Evolutionary conservation across 2,888 invertebrate species (phyloP).

Genomic region (Drosophila mercatorum): DNA sequence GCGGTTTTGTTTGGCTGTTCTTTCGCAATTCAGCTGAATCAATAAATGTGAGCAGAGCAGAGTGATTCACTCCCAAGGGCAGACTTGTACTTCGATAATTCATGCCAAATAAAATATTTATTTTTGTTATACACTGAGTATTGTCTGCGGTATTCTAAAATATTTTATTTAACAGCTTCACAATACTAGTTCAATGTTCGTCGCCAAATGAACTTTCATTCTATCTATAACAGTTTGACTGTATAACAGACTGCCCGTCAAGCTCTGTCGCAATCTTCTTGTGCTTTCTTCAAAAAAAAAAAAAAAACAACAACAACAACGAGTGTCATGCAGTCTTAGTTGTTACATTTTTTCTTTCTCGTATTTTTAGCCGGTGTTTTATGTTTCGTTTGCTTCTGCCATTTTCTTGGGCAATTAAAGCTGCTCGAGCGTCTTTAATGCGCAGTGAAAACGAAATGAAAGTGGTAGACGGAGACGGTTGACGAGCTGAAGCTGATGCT

Average conservation of each 20-base stretch:
- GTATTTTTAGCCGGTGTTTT: slow-evolving; percentile 57
- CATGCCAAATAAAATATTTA: background rate
- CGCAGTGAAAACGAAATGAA: slow-evolving; percentile 77
- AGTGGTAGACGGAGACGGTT: slow-evolving; percentile 61
- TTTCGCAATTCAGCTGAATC: slow-evolving; percentile 29
- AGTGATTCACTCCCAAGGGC: slow-evolving; percentile 40
- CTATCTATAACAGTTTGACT: slow-evolving; percentile 13
- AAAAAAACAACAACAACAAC: slow-evolving; percentile 14
- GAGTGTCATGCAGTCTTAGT: slow-evolving; percentile 23
- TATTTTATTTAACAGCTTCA: background rate
- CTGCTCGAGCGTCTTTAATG: slow-evolving; percentile 75
- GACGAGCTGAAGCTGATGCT: slow-evolving; percentile 42
- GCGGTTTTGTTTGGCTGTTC: slow-evolving; percentile 20
- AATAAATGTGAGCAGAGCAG: slow-evolving; percentile 26
- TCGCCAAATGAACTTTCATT: background rate
- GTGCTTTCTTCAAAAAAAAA: slow-evolving; percentile 53
- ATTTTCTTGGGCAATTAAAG: slow-evolving; percentile 72
- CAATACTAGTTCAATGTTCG: background rate
- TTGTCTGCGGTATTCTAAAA: background rate
- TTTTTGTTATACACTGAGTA: background rate
- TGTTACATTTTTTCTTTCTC: slow-evolving; percentile 18
- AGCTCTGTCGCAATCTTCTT: slow-evolving; percentile 46
- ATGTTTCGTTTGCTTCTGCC: slow-evolving; percentile 41
- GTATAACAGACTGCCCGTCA: slow-evolving; percentile 4
- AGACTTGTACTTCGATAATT: background rate